These are phyloP conservation scores for Silurus lanzhouensis DNA, from an alignment of 2,797 vertebrate species.

Conservation along the genomic window DNA sequence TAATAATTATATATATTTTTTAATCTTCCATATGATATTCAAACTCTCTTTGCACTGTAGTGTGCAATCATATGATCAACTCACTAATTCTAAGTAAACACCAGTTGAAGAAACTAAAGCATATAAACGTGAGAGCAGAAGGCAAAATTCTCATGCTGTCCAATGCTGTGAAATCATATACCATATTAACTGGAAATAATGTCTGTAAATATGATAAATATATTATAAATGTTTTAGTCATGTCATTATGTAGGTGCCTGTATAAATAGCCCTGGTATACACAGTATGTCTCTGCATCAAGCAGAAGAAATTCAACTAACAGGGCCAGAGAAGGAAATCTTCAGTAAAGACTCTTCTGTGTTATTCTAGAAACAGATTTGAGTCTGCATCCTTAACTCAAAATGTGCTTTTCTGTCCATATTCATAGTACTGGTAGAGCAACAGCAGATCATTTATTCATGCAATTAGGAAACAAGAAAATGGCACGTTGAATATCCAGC, in stretches of 20 bases:
- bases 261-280: neutral
- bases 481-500: conserved; percentile 11
- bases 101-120: neutral
- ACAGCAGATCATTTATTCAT: conserved; percentile 37
- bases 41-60: neutral
- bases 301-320: neutral
- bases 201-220: no score
- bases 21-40: neutral
- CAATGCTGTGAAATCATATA: neutral
- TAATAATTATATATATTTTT: no score
- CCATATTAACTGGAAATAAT: no score
- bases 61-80: conserved; percentile 16
- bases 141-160: neutral
- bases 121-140: neutral
- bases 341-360: neutral
- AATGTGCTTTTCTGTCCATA: conserved; percentile 17
- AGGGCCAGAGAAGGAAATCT: neutral
- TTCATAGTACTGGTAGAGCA: conserved; percentile 26
- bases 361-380: conserved; percentile 5
- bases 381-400: neutral
- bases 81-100: conserved; percentile 20
- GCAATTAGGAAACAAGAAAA: conserved; percentile 23
- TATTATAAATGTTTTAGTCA: neutral
- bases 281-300: neutral
- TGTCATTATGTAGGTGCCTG: neutral